phyloP scores from a whole-genome alignment of 2,797 vertebrate genomes.

The Alauda arvensis region DNA sequence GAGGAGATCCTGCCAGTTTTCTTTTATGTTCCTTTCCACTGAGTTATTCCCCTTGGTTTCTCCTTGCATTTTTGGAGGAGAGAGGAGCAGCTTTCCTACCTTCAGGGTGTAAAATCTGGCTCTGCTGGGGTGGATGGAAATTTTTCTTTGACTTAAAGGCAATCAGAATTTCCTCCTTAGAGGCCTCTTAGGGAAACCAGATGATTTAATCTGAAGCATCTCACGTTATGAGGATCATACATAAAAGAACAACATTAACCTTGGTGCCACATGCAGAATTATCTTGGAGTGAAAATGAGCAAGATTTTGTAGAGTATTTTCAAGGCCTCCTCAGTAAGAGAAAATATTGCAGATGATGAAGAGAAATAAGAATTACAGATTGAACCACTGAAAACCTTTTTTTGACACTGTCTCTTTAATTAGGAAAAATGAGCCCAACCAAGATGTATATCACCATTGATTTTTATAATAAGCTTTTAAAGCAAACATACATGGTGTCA shows the following conservation, averaged over 20 bases:
- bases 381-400: slow-evolving; percentile 31
- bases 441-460: slow-evolving; percentile 58
- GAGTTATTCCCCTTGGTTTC: slow-evolving; percentile 36
- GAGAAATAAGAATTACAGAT: slow-evolving; percentile 37
- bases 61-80: slow-evolving; percentile 26
- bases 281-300: slow-evolving; percentile 34
- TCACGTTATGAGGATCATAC: background rate
- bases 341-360: slow-evolving; percentile 31
- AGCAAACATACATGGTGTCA: slow-evolving; percentile 62
- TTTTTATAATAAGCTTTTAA: slow-evolving; percentile 67
- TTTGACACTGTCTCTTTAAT: slow-evolving; percentile 61
- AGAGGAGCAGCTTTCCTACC: background rate
- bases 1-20: slow-evolving; percentile 8
- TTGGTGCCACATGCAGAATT: background rate
- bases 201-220: slow-evolving; percentile 7
- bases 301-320: slow-evolving; percentile 15
- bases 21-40: slow-evolving; percentile 10
- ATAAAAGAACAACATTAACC: slow-evolving; percentile 38
- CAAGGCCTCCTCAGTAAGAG: background rate
- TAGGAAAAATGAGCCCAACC: slow-evolving; percentile 56
- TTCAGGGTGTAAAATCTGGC: slow-evolving; percentile 41
- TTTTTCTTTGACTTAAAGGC: background rate
- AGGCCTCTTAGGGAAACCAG: slow-evolving; percentile 6
- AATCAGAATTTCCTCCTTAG: background rate
- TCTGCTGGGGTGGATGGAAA: background rate